Base-by-base conservation (phyloP, 1,140 invertebrate species). In the Drosophila burlai region DNA sequence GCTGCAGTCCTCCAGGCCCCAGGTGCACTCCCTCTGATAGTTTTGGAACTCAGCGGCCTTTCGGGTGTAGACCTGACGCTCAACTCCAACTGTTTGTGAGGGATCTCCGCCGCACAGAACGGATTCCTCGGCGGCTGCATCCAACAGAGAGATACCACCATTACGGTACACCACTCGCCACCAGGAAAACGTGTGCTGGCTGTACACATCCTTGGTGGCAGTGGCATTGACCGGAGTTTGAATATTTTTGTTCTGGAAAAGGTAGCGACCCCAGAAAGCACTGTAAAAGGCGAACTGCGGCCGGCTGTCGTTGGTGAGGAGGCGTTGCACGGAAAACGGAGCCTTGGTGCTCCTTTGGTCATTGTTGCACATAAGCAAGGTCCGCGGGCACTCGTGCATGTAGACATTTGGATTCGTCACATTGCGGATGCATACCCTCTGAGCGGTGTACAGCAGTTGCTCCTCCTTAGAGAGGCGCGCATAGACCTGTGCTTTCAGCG, bases 1-100 rank as follows among this genome's bases (percentile, higher is more conserved):
- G 21, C 81, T 83, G 77, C 90, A 92, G 43, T 92, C 82, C 38
- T 92, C 90, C 8, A 91, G 42, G 10, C 58, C 60, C 90, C 90
- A 92, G 11, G 73, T 68, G 64, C 90, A 92, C 36, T 92, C 82
- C 5, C 24, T 47, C 31, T 59, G 72, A 76, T 83, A 49, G 4
- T 18, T n/a, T 0, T n/a, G 26, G 31, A 89, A 81, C 3, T 81
- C 66, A 2, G 18, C 16, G 10, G 63, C 79, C 2, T 34, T 58
- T 2, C 90, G 73, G 0, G 84, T 86, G 54, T 92, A 92, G 0
- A 86, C 75, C 65, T 92, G 75, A 3, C 62, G 72, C 61, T 92
- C 90, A 26, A 24, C 46, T 29, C 65, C 59, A 21, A 65, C 71
- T 58, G 75, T 89, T 29, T 80, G 66, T 1, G 21, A 6, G 1